Base-by-base conservation (phyloP, 2,888 invertebrate species). In the Drosophila recens region DNA sequence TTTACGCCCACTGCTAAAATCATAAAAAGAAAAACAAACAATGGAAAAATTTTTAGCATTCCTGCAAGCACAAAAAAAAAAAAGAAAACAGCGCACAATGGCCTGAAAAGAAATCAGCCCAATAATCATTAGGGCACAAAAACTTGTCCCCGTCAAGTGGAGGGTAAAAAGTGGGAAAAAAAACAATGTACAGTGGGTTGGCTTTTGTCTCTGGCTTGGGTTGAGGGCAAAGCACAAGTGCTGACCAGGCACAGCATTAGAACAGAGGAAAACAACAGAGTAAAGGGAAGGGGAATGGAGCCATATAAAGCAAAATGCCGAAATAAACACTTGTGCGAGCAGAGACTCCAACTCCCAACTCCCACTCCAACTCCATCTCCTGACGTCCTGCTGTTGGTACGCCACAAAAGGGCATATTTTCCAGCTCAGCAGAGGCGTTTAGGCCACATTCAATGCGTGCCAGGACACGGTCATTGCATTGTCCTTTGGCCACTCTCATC, bases 81-180 rank as follows among this genome's bases (percentile, higher is more conserved):
- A 27, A 27, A 27, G 0, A 27, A 49, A 42, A 40, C 53, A 36
- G 43, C 23, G 46, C 20, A 42, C 38, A 53, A 40, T 57, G 45
- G 43, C 10, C 56, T 43, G 34, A 48, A 49, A 59, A 63, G 57
- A 68, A 62, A 53, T 72, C 79, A 80, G 72, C 68, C 66, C 73
- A 80, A 88, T 84, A 84, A 86, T 88, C 84, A 84, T 84, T 88
- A 80, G 75, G 77, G 65, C 70, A 80, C 72, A 84, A 88, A 82
- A 71, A 68, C 65, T 72, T 67, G 58, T 30, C 30, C 53, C 56
- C 13, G 15, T 4, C 15, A 11, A 27, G 43, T 17, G 33, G 56
- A 34, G 34, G 15, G n/a, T 3, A 5, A 20, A 5, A 17, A 17
- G 17, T 17, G 17, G 1, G 17, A 17, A 17, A 17, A 17, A 58